Base-by-base conservation (phyloP, 1,140 invertebrate species). In the Drosophila sucinea region DNA sequence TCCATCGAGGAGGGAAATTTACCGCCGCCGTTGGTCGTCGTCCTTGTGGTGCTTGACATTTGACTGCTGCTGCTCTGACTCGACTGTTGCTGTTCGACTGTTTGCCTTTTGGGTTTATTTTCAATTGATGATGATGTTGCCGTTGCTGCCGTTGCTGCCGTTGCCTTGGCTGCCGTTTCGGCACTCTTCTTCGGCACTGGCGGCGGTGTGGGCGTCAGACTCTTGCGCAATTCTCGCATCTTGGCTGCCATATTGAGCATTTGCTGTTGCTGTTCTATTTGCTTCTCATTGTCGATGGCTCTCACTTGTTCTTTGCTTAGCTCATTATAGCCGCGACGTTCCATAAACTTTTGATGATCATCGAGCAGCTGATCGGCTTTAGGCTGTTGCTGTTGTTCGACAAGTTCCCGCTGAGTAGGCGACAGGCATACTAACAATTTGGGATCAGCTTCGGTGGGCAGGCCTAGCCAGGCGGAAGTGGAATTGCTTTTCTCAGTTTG, bases 391-490 rank as follows among this genome's bases (percentile, higher is more conserved):
- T 78, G 76, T 60, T 81, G 93, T 70, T 86, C 73, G 8, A 94
- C 92, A 30, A 93, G 81, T 56, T 93, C 92, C 78, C 94, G 94
- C 80, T 96, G 96, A 0, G 94, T 95, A 0, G 96, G 96, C 0
- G 96, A 96, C 7, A 96, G 91, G 84, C 95, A 96, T 0, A 96
- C 92, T 33, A 96, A 91, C 1, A 95, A 35, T 61, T 93, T 92
- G 0, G 94, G 94, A 82, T 96, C 94, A 30, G 92, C 90, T 44
- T 93, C 90, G 0, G 94, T 94, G n/a, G 94, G 93, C 4, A 95
- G 73, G 1, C 94, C 94, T 44, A 94, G 90, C 94, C 94, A 95
- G 38, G 93, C 87, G 17, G 72, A 58, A 17, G 41, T 11, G 4
- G 60, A 47, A 10, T n/a, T 27, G 8, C 6, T 77, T 70, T 7